Conservation (phyloP, 1,140 invertebrate species). For the Dendroctonus ponderosae region DNA sequence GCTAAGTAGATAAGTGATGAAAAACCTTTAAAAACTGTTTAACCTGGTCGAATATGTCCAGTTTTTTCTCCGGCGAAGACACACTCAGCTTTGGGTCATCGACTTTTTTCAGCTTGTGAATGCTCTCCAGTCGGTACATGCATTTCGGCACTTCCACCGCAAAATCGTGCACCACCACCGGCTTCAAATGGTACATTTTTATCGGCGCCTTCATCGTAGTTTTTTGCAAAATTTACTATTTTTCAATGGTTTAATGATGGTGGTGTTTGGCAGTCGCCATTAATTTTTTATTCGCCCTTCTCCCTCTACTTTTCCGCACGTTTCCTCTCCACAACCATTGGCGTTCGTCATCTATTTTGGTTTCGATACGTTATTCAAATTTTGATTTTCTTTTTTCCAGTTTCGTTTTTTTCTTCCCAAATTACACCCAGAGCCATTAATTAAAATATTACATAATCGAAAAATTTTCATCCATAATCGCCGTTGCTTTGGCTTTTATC, state of each 20-base stretch:
- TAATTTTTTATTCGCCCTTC: background rate
- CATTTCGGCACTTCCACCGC: conserved; percentile 55
- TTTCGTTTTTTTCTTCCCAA: no score
- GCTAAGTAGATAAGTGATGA: conserved; percentile 37
- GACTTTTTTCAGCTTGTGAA: conserved; percentile 50
- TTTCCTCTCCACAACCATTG: conserved; percentile 1
- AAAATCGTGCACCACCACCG: conserved; percentile 54
- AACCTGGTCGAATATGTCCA: conserved; percentile 67
- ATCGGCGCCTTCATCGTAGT: conserved; percentile 42
- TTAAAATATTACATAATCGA: no score
- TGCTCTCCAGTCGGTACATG: conserved; percentile 66
- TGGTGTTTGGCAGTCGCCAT: conserved; percentile 7
- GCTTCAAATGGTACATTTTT: conserved; percentile 59
- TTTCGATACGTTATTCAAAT: no score
- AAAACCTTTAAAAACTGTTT: conserved; percentile 68
- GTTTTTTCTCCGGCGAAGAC: conserved; percentile 50
- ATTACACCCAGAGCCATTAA: no score
- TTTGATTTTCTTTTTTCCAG: no score
- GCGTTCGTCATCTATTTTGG: background rate
- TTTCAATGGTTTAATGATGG: background rate
- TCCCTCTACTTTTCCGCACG: background rate
- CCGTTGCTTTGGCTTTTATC: no score
- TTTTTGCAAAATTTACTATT: conserved; percentile 2
- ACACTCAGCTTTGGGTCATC: conserved; percentile 44
- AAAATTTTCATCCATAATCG: no score